phyloP scores from a whole-genome alignment of 2,888 invertebrate genomes.

The Sarcophaga variegata region DNA sequence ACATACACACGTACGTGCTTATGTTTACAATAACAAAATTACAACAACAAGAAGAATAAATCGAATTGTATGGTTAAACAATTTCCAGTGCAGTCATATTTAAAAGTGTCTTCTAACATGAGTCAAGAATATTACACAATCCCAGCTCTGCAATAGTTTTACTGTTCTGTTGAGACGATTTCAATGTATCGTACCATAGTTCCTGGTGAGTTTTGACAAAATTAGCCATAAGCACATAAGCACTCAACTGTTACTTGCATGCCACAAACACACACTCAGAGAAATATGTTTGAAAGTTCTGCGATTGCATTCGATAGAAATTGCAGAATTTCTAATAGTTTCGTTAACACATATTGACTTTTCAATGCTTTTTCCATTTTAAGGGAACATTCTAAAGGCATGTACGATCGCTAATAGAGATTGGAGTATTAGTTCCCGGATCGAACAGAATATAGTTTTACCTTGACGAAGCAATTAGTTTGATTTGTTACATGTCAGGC shows the following conservation, averaged over 20 bases:
- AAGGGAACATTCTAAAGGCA: no score
- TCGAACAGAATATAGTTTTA: no score
- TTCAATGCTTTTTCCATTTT: no score
- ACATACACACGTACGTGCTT: no score
- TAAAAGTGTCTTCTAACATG: not conserved
- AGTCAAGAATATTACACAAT: conserved; percentile 39
- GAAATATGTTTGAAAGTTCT: not conserved
- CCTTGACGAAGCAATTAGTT: no score
- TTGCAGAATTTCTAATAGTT: no score
- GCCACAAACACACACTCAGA: not conserved
- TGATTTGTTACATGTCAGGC: no score
- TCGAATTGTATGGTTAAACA: no score
- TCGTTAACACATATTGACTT: no score
- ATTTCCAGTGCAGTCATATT: not conserved
- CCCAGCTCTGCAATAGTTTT: conserved; percentile 7
- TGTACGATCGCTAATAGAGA: no score
- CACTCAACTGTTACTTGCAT: not conserved
- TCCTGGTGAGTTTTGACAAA: conserved; percentile 40
- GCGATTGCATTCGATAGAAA: no score
- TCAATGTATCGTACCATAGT: not conserved
- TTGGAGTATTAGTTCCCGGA: no score
- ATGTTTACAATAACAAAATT: not conserved
- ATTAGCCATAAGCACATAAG: not conserved
- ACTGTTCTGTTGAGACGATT: conserved; percentile 1
- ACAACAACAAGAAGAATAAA: not conserved